phyloP scores from a whole-genome alignment of 1,140 invertebrate species.

The Chironomus striatipennis region DNA sequence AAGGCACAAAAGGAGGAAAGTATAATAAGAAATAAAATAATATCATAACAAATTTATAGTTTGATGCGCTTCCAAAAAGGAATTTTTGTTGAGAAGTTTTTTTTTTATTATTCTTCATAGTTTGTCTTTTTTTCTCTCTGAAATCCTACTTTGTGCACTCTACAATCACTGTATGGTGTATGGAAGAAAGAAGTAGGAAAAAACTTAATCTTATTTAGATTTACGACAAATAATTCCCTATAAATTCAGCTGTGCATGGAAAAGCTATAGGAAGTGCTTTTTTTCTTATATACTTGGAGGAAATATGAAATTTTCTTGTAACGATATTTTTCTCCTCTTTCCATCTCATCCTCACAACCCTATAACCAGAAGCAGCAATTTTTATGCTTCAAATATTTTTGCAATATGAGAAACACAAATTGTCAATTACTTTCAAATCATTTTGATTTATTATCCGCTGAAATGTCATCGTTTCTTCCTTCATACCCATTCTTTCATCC shows the following conservation, averaged over 20 bases:
- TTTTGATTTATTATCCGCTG: not conserved
- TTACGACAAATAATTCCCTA: not conserved
- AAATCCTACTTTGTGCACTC: too few species aligned
- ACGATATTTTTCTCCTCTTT: not conserved
- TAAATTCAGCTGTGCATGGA: not conserved
- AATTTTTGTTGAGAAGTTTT: not conserved
- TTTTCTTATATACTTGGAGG: too few species aligned
- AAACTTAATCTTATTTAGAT: slow-evolving; percentile 10
- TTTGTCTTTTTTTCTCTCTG: not conserved
- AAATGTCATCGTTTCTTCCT: not conserved
- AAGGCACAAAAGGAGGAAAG: not conserved
- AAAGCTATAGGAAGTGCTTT: too few species aligned
- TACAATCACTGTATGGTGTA: too few species aligned
- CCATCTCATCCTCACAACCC: not conserved
- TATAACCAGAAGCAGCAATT: not conserved
- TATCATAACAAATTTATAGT: slow-evolving; percentile 1
- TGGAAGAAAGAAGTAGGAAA: too few species aligned
- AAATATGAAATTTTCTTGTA: not conserved
- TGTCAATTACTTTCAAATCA: slow-evolving; percentile 14
- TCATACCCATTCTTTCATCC: not conserved
- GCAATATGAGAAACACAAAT: slow-evolving; percentile 1
- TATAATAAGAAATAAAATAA: not conserved
- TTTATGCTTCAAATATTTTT: not conserved
- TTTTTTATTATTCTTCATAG: not conserved
- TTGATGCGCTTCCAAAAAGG: not conserved